Conservation (phyloP, 2,888 invertebrate species). For the Encarsia formosa region DNA sequence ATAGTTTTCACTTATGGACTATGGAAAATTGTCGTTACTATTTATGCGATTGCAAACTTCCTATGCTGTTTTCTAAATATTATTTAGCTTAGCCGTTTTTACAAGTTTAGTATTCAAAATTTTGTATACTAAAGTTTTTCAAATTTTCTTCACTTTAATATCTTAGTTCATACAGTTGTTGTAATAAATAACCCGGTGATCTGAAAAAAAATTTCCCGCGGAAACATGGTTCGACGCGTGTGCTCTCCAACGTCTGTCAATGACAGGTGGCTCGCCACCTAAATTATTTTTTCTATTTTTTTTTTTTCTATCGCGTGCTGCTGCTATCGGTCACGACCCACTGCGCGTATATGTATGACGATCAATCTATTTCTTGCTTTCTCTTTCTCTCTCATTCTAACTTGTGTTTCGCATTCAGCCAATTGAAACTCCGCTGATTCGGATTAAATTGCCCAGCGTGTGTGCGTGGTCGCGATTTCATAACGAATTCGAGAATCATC, state of each 20-base stretch:
- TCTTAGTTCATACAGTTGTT: no score
- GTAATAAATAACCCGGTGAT: no score
- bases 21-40: no score
- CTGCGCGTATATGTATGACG: slow-evolving; percentile 10
- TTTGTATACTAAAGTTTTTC: no score
- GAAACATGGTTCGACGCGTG: no score
- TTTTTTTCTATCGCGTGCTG: slow-evolving; percentile 8
- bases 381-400: not conserved
- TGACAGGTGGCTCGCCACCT: slow-evolving; percentile 22
- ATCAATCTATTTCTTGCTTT: slow-evolving; percentile 15
- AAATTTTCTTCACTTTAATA: no score
- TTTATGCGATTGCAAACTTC: no score
- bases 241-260: slow-evolving; percentile 22
- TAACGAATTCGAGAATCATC: slow-evolving; percentile 21
- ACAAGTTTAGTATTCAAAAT: no score
- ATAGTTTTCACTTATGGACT: no score
- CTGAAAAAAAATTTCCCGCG: slow-evolving; percentile 19
- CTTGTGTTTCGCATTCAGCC: slow-evolving; percentile 18
- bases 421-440: slow-evolving; percentile 23
- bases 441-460: slow-evolving; percentile 20
- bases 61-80: no score
- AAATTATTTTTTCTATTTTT: slow-evolving; percentile 11
- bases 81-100: no score
- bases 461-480: slow-evolving; percentile 7
- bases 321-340: slow-evolving; percentile 21